Evolutionary conservation across 2,113 vertebrate genomes (phyloP).

Genomic region (Tetrax tetrax): DNA sequence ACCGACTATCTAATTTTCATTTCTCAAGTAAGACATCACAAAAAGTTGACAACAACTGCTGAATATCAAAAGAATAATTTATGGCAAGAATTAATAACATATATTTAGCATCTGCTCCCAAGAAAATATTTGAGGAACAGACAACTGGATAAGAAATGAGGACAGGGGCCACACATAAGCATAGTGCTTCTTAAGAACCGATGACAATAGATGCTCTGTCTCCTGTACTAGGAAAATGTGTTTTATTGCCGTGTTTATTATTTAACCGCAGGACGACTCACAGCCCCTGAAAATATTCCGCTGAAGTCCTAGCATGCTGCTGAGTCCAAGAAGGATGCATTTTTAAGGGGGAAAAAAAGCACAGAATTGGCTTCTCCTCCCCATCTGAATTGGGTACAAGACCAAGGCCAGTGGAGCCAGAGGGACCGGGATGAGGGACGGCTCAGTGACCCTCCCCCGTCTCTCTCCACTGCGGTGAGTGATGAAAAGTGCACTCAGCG

Average conservation of each 20-base stretch:
- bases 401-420: accelerated
- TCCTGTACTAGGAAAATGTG: neutral
- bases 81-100: neutral
- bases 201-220: neutral
- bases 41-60: neutral
- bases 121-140: neutral
- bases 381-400: neutral
- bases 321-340: neutral
- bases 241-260: neutral
- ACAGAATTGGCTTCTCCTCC: neutral
- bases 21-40: neutral
- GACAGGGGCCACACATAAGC: neutral
- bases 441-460: neutral
- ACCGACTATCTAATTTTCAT: neutral
- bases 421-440: neutral
- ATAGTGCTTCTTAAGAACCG: neutral
- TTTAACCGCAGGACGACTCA: neutral
- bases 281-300: neutral
- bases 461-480: neutral
- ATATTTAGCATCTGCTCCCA: neutral
- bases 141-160: neutral
- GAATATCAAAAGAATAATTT: neutral
- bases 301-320: neutral
- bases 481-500: neutral
- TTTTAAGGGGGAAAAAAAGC: neutral